These are phyloP conservation scores for Apis cerana DNA, from an alignment of 1,140 invertebrate genomes.

Conservation along the genomic window DNA sequence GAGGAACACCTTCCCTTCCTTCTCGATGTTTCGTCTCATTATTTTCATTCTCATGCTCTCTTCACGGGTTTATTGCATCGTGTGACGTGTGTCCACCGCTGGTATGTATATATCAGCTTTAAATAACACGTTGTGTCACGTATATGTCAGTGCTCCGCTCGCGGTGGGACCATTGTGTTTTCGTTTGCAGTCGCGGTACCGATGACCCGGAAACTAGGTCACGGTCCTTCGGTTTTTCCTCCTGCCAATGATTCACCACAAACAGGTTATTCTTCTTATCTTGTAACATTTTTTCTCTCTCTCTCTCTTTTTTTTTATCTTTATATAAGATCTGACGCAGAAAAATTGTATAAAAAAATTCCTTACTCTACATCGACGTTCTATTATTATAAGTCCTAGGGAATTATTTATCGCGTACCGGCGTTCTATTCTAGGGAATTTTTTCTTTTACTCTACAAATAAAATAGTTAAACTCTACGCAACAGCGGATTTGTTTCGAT, in stretches of 20 bases:
- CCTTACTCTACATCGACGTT: too few relatives aligned
- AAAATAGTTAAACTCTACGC: too few relatives aligned
- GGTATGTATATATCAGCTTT: conserved; percentile 23
- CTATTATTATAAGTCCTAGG: too few relatives aligned
- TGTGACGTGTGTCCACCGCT: conserved; percentile 28
- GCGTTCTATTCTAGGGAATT: not conserved
- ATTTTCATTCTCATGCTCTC: conserved; percentile 21
- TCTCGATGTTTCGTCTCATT: not conserved
- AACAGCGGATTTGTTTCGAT: too few relatives aligned
- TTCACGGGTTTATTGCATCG: conserved; percentile 35
- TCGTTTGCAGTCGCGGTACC: conserved; percentile 40
- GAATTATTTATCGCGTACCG: not conserved
- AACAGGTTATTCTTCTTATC: not conserved
- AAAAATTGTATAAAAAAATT: not conserved
- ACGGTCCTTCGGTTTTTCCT: conserved; percentile 38
- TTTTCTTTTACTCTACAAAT: not conserved
- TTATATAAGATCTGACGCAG: not conserved
- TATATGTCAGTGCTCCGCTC: conserved; percentile 34
- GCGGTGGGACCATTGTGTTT: conserved; percentile 48
- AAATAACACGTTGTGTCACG: conserved; percentile 43
- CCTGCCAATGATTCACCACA: conserved; percentile 33
- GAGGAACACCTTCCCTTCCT: not conserved
- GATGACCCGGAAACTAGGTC: conserved; percentile 56
- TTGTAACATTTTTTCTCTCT: not conserved
- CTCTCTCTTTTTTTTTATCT: not conserved